Evolutionary conservation across 2,888 invertebrate genomes (phyloP), one percentile per base, ranked within the genome.

Genomic region (Leucoma salicis): DNA sequence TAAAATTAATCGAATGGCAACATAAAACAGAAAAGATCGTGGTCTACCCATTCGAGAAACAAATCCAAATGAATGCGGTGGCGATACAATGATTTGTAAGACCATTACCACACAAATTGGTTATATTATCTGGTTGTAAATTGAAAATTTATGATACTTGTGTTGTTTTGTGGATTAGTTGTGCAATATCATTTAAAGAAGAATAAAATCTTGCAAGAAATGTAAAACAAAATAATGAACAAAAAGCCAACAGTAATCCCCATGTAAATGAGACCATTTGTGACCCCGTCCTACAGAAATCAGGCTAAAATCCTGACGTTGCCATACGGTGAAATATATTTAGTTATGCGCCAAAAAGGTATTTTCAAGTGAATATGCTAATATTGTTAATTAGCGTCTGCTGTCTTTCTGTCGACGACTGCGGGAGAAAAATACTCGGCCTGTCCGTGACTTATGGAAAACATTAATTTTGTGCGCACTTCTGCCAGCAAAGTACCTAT

Each of bases 381-480:
- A 88, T 88, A 76, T 70, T 73, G 81, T 88, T 88, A 88, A 88
- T 88, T 88, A 88, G 82, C 68, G 74, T 74, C 74, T 77, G 73
- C 78, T 74, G 75, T 77, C 78, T 80, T 78, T 75, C 75, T 75
- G 71, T 55, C 54, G 21, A n/a, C 11, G 64, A 67, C 70, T 69
- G 74, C 65, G 76, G 63, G 78, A 76, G 83, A 87, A 86, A 87
- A 86, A 86, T 84, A 75, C 73, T 70, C 57, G 58, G 71, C 66
- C 74, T 70, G 72, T 68, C 66, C 57, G 56, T 81, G 84, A 87
- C 79, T 83, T 82, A 87, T 85, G 74, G 75, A 53, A 61, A 63
- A 66, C 85, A 87, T 87, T 87, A 81, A 86, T 87, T 84, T 83
- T 77, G 81, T 81, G 78, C 81, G 74, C 83, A 80, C 77, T 83